Evolutionary conservation across 2,797 vertebrate species (phyloP).

Genomic region (Hippocampus kuda): DNA sequence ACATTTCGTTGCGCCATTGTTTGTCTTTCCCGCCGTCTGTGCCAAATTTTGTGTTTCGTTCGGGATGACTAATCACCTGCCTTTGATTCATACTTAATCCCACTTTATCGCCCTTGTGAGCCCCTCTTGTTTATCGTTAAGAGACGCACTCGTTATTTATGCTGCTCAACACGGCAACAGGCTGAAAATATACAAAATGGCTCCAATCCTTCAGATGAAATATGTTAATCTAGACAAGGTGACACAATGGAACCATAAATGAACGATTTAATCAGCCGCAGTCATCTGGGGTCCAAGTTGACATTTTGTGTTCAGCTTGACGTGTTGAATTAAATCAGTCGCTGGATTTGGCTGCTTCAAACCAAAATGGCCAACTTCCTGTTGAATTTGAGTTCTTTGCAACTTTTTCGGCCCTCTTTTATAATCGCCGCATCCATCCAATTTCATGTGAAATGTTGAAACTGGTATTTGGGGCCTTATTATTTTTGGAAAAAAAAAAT

Average conservation of each 20-base stretch:
- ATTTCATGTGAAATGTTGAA: no score
- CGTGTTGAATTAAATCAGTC: no score
- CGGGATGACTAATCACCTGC: conserved; percentile 4
- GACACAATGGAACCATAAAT: neutral
- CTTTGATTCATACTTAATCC: neutral
- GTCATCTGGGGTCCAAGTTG: neutral
- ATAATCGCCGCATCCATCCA: no score
- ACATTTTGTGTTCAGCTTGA: neutral
- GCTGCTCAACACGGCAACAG: neutral
- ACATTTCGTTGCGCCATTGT: conserved; percentile 4
- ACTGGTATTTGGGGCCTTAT: no score
- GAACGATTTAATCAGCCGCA: neutral
- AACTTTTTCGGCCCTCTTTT: neutral
- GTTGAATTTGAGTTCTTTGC: neutral
- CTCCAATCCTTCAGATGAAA: neutral
- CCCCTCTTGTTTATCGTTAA: neutral
- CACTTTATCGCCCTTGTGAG: neutral
- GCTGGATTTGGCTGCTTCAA: neutral
- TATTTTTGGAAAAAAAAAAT: no score
- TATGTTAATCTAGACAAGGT: neutral
- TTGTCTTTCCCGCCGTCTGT: neutral
- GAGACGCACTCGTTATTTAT: neutral
- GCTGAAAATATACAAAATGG: neutral
- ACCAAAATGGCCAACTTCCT: neutral
- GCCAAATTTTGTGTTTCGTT: neutral